phyloP scores from a whole-genome alignment of 2,113 vertebrate genomes.

The Cepphus grylle region DNA sequence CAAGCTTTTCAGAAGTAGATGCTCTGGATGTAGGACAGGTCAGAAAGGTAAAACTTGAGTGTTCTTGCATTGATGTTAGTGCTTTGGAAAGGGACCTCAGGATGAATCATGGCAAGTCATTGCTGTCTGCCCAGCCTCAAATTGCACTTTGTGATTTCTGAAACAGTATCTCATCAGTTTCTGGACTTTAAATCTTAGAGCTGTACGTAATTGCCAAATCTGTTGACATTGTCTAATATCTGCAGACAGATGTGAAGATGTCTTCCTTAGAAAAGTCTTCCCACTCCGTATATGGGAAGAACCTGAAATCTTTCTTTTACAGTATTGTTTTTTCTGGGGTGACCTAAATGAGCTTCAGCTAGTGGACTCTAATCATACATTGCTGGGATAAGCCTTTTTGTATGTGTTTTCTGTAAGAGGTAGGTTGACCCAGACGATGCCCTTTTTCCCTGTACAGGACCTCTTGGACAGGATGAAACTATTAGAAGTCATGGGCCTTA shows the following conservation, averaged over 20 bases:
- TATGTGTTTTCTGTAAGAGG: neutral
- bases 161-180: neutral
- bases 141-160: neutral
- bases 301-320: neutral
- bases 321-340: neutral
- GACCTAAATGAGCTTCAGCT: neutral
- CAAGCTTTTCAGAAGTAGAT: neutral
- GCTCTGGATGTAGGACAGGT: neutral
- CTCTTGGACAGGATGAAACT: neutral
- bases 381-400: neutral
- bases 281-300: no score
- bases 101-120: neutral
- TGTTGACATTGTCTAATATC: neutral
- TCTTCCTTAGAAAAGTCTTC: neutral
- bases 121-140: neutral
- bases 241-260: neutral
- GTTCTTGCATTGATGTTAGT: neutral
- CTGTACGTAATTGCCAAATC: neutral
- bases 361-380: fast-evolving
- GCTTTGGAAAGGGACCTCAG: neutral
- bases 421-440: neutral
- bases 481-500: neutral
- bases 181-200: neutral
- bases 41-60: neutral
- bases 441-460: neutral